phyloP scores from a whole-genome alignment of 2,888 invertebrate genomes.

The Macrophya annulata region DNA sequence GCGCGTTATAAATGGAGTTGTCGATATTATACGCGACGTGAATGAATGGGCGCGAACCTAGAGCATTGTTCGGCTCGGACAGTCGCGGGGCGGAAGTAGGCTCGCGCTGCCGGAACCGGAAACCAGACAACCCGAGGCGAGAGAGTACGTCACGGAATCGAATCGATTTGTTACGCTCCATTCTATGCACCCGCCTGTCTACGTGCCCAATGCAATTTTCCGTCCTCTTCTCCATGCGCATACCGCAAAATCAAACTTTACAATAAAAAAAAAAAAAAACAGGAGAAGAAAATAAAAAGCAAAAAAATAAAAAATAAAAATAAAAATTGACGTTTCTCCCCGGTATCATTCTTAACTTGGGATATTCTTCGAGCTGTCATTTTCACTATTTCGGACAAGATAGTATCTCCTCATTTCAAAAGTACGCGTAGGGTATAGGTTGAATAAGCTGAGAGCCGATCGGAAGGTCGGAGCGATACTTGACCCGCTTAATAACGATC shows the following conservation, averaged over 20 bases:
- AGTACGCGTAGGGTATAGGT: slow-evolving; percentile 20
- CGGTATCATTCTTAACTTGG: neutral
- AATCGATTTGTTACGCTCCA: slow-evolving; percentile 52
- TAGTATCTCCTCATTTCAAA: neutral
- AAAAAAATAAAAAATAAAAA: neutral
- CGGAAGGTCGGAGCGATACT: slow-evolving; percentile 48
- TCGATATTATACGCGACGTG: slow-evolving; percentile 65
- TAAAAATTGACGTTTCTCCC: too few species aligned
- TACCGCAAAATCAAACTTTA: neutral
- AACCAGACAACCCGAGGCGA: slow-evolving; percentile 63
- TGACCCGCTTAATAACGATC: slow-evolving; percentile 53
- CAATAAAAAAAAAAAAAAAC: neutral
- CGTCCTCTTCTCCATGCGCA: neutral
- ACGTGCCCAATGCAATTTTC: slow-evolving; percentile 33
- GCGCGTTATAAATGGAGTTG: slow-evolving; percentile 63
- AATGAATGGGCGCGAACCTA: slow-evolving; percentile 57
- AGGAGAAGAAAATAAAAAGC: neutral
- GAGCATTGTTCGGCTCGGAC: slow-evolving; percentile 54
- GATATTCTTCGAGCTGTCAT: neutral
- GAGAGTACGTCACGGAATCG: slow-evolving; percentile 51
- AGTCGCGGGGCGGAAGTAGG: slow-evolving; percentile 63
- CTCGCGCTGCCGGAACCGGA: slow-evolving; percentile 65
- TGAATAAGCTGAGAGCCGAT: slow-evolving; percentile 2
- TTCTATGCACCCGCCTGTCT: neutral
- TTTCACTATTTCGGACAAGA: neutral